A percentile compares a stretch with the other conserved stretches of the same genome.
Evolutionary conservation across 2,888 invertebrate species (phyloP).

Genomic region (Therioaphis trifolii): DNA sequence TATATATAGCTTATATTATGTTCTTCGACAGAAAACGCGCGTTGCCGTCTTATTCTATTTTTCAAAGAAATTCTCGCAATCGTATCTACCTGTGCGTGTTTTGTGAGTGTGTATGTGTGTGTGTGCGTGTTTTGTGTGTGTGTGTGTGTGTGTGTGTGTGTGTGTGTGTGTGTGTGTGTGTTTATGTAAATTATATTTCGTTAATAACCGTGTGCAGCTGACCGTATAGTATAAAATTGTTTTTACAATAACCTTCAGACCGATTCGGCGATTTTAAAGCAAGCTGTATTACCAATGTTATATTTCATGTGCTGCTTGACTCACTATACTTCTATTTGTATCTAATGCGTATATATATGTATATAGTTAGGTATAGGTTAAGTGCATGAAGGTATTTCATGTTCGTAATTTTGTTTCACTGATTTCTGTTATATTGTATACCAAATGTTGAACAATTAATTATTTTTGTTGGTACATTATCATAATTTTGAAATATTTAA

Average conservation of each 20-base stretch:
- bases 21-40: no score
- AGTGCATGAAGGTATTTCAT: no score
- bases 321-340: no score
- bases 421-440: no score
- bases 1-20: no score
- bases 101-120: neutral
- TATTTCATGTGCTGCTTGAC: no score
- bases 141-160: neutral
- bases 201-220: slow-evolving; percentile 53
- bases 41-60: no score
- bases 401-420: no score
- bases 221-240: slow-evolving; percentile 46
- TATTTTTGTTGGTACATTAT: no score
- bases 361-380: neutral
- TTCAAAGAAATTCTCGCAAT: neutral
- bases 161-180: neutral
- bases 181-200: slow-evolving; percentile 50
- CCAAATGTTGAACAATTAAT: no score
- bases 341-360: neutral
- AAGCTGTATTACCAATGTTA: neutral
- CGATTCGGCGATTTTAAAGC: slow-evolving; percentile 33
- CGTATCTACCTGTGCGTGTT: neutral
- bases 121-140: neutral
- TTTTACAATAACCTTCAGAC: slow-evolving; percentile 47
- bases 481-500: no score